Percentiles rank a stretch among this genome's conserved stretches.
These are phyloP conservation scores for Erebia epiphron DNA, from an alignment of 2,888 invertebrate species.

Conservation along the genomic window DNA sequence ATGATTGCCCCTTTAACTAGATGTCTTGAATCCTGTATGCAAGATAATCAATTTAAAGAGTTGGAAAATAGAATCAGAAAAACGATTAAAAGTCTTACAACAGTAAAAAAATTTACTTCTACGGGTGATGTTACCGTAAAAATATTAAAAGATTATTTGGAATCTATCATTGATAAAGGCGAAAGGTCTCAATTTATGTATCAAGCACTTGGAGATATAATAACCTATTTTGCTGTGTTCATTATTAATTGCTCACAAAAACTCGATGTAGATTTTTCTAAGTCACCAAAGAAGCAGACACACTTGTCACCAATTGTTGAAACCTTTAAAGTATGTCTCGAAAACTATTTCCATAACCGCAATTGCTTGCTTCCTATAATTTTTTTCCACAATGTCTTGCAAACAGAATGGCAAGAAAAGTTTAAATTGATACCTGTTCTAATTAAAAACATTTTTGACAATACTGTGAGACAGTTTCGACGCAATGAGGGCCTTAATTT, in stretches of 20 bases:
- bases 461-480: conserved; percentile 84
- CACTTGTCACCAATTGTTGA: conserved; percentile 64
- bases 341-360: conserved; percentile 84
- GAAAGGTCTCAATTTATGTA: conserved; percentile 84
- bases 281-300: conserved; percentile 60
- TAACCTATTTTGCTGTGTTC: conserved; percentile 85
- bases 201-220: conserved; percentile 86
- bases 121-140: conserved; percentile 80
- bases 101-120: conserved; percentile 83
- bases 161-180: conserved; percentile 85
- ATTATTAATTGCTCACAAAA: conserved; percentile 85
- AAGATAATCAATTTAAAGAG: conserved; percentile 86
- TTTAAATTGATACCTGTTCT: conserved; percentile 83
- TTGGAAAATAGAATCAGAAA: conserved; percentile 84
- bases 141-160: conserved; percentile 79
- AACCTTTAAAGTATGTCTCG: conserved; percentile 79
- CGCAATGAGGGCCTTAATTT: conserved; percentile 87
- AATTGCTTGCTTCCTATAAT: conserved; percentile 85
- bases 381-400: conserved; percentile 85
- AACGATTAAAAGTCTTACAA: conserved; percentile 84
- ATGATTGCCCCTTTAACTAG: conserved; percentile 87
- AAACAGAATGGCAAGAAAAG: conserved; percentile 85
- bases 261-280: conserved; percentile 55
- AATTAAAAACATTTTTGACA: conserved; percentile 83
- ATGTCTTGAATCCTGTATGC: conserved; percentile 87